phyloP scores from a whole-genome alignment of 1,140 invertebrate species.

The Heliconius hewitsoni region DNA sequence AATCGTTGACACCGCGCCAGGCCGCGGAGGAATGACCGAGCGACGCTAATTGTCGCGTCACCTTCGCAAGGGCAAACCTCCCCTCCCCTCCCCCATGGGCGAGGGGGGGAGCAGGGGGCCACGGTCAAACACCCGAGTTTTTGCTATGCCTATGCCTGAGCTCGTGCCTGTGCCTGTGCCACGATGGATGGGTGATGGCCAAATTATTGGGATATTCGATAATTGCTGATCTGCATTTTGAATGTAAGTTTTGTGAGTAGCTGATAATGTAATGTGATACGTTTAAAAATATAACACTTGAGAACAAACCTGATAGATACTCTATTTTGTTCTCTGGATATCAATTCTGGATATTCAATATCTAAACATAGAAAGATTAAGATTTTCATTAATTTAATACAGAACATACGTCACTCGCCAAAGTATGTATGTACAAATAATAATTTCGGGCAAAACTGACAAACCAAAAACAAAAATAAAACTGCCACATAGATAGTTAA shows the following conservation, averaged over 20 bases:
- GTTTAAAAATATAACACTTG: too few relatives aligned
- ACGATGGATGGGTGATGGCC: conserved; percentile 6
- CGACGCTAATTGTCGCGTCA: conserved; percentile 74
- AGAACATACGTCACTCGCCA: too few relatives aligned
- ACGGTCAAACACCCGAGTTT: conserved; percentile 61
- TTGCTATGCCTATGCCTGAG: conserved; percentile 33
- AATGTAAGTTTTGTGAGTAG: neutral
- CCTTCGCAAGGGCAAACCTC: conserved; percentile 69
- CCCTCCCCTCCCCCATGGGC: conserved; percentile 43
- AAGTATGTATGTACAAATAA: too few relatives aligned
- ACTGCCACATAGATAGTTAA: too few relatives aligned
- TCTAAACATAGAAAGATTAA: too few relatives aligned
- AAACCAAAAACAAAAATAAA: too few relatives aligned
- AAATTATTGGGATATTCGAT: conserved; percentile 1
- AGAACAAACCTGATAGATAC: too few relatives aligned
- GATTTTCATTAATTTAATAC: too few relatives aligned
- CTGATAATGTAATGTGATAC: too few relatives aligned
- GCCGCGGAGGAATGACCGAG: conserved; percentile 64
- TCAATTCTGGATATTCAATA: too few relatives aligned
- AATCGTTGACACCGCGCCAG: conserved; percentile 76
- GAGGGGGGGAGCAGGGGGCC: conserved; percentile 44
- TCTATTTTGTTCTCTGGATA: too few relatives aligned
- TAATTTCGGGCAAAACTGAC: too few relatives aligned
- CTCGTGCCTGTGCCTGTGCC: conserved; percentile 6
- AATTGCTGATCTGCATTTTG: neutral